These are phyloP conservation scores for Lerista edwardsae DNA, from an alignment of 2,797 vertebrate genomes.

Conservation along the genomic window DNA sequence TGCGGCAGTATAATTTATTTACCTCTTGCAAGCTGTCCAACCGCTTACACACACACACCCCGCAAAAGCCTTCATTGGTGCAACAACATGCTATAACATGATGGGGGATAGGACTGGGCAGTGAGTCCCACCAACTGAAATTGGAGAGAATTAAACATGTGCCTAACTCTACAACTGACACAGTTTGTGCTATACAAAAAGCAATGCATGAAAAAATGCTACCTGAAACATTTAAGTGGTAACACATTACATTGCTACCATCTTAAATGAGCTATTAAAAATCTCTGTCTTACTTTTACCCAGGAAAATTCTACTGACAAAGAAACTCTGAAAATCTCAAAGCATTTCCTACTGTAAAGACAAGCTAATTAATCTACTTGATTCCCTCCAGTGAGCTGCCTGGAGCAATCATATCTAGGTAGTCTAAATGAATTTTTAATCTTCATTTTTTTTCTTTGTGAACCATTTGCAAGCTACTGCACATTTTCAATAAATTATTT, in stretches of 20 bases:
- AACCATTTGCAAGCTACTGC: conserved; percentile 3
- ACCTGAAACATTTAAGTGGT: background rate
- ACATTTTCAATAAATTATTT: conserved; percentile 21
- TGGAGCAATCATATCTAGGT: conserved; percentile 6
- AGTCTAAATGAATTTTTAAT: conserved; percentile 50
- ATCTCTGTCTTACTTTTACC: background rate
- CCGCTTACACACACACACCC: no score
- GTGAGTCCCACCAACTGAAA: background rate
- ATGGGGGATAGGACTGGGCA: no score
- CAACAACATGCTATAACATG: no score
- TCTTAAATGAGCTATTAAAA: conserved; percentile 24
- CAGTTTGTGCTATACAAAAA: background rate
- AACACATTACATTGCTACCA: conserved; percentile 4
- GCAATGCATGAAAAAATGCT: background rate
- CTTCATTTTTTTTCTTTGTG: conserved; percentile 14
- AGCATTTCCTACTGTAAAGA: conserved; percentile 29
- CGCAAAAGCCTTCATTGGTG: no score
- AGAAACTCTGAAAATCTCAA: conserved; percentile 14
- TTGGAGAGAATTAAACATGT: background rate
- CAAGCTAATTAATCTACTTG: conserved; percentile 58
- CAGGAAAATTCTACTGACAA: background rate
- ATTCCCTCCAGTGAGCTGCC: conserved; percentile 25
- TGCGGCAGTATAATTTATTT: no score
- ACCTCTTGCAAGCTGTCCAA: no score
- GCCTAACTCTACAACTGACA: background rate